phyloP scores from a whole-genome alignment of 2,888 invertebrate species.

The Neoascia interrupta region DNA sequence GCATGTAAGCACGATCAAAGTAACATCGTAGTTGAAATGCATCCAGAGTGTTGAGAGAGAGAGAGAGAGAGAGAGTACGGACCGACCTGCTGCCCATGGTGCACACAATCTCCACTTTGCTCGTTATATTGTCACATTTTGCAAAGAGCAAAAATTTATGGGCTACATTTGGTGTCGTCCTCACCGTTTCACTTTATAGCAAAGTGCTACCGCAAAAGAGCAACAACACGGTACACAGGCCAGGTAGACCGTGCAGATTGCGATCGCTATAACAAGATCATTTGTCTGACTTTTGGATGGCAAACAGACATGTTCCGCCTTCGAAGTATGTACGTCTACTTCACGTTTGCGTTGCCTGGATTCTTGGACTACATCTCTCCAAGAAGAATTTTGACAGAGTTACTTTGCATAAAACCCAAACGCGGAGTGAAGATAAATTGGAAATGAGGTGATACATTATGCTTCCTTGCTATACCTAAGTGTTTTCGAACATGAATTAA shows the following conservation, averaged over 20 bases:
- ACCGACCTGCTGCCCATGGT: slow-evolving; percentile 33
- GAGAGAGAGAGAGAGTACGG: slow-evolving; percentile 7
- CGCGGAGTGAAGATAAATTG: too few relatives aligned
- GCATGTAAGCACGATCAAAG: too few relatives aligned
- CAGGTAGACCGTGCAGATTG: slow-evolving; percentile 48
- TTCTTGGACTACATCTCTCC: too few relatives aligned
- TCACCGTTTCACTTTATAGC: slow-evolving; percentile 56
- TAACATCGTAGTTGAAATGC: too few relatives aligned
- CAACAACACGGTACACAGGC: slow-evolving; percentile 32
- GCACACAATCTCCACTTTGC: slow-evolving; percentile 34
- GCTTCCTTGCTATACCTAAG: too few relatives aligned
- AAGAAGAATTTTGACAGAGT: too few relatives aligned
- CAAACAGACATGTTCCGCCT: slow-evolving; percentile 63
- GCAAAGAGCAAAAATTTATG: slow-evolving; percentile 58
- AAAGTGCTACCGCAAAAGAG: slow-evolving; percentile 62
- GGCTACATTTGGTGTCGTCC: slow-evolving; percentile 64
- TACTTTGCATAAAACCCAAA: too few relatives aligned
- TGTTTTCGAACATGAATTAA: too few relatives aligned
- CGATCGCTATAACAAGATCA: slow-evolving; percentile 67
- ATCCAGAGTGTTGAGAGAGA: slow-evolving; percentile 17
- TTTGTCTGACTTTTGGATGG: slow-evolving; percentile 63
- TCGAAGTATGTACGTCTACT: too few relatives aligned
- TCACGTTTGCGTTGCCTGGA: too few relatives aligned
- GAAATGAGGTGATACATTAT: too few relatives aligned
- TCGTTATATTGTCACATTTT: slow-evolving; percentile 68